Base-by-base conservation (phyloP, 2,797 vertebrate genomes). In the Manis crassicaudata region DNA sequence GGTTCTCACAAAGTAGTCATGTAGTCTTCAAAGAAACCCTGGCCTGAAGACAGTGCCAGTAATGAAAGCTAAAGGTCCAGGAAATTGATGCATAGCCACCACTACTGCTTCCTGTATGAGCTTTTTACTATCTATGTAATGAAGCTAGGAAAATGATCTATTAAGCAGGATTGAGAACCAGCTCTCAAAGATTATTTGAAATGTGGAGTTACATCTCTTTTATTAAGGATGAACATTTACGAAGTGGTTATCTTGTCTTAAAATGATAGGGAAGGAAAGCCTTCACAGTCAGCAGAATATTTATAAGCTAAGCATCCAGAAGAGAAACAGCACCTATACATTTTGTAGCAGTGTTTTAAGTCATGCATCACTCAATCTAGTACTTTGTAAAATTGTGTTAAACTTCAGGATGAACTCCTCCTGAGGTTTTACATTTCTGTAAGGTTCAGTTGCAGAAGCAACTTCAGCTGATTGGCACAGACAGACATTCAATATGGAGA, bases 371-470 rank as follows among this genome's bases (percentile, higher is more conserved):
- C 62, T 81, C 13, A 32, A 0, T 50, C 29, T 60, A 16, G 11
- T 54, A 21, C 77, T 46, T 70, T 54, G 25, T 25, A 76, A 17
- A 17, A 40, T 67, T 52, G n/a, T 29, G 10, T 58, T 29, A 32
- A 40, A 32, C 32, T 65, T 18, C 58, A 68, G 35, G 43, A 65
- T 40, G 72, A 62, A 21, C 52, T 67, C 27, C 37, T 46, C 32
- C 40, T 18, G 65, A 92, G 79, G 52, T 43, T 87, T 92, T 72
- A 11, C 32, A 8, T 90, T 85, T 82, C 35, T 88, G 0, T 93
- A 7, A 23, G 23, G 6, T 54, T 92, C 20, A 14, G 13, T 21
- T 85, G 43, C 50, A 83, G 82, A 40, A 68, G 37, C n/a, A 58
- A 20, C 63, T 63, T 18, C 32, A 35, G 60, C 27, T 63, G 43